Evolutionary conservation across 2,888 invertebrate genomes (phyloP), one percentile per base, ranked within the genome.

Genomic region (Ennomos quercinarius): DNA sequence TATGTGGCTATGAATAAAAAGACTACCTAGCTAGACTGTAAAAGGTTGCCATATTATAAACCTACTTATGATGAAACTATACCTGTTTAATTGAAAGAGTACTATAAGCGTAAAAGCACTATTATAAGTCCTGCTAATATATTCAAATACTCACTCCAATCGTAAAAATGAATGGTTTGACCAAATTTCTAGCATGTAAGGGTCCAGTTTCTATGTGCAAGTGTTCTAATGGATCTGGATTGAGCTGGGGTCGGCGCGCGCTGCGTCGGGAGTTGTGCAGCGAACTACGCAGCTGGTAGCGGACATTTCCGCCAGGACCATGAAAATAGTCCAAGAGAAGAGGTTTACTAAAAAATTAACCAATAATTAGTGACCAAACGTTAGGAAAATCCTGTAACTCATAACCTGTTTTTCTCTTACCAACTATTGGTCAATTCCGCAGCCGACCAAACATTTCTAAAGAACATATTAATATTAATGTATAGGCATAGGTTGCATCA

Each of bases 131-230:
- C 27, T 3, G 17, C 17, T 17, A 17, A 40, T 44, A 27, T n/a
- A 12, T 9, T 44, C 39, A 17, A 61, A 45, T 60, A 75, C 93
- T 90, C 91, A 96, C 96, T 79, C 93, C 92, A 51, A 95, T 74
- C 49, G 95, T 94, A 79, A 96, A 96, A 43, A 93, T 80, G 48
- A 96, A 87, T 13, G 95, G 95, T 83, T 93, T 95, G 76, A 93
- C 88, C 50, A 96, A 81, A 64, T 84, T 88, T 45, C 80, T 84
- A 10, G 87, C 68, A 51, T 86, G 76, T 57, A 94, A 72, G 49
- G 93, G 89, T 12, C 89, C 89, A 17, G 87, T 72, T 64, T 92
- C 89, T 43, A 91, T 72, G 52, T 84, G 79, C 56, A 89, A 68
- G 68, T 88, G 80, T 63, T 92, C 88, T 57, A 94, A 61, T 1